These are phyloP conservation scores for Zhuqinia jingwanae DNA, from an alignment of 2,888 invertebrate genomes.

Conservation along the genomic window DNA sequence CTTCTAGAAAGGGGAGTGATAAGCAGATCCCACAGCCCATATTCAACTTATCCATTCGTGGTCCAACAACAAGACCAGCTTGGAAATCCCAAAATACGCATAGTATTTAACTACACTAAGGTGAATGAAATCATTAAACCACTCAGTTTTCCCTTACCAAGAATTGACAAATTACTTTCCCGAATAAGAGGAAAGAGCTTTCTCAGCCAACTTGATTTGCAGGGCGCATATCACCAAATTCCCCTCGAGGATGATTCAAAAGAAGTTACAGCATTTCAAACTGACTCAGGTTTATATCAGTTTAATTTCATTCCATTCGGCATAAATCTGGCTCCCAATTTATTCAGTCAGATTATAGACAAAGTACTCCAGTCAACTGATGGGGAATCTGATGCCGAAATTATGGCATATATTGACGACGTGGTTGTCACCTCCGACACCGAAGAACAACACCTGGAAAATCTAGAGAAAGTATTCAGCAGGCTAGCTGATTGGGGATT, in stretches of 20 bases:
- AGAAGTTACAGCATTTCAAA: neutral
- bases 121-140: neutral
- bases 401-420: no score
- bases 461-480: neutral
- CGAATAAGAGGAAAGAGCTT: neutral
- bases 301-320: slow-evolving; percentile 20
- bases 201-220: neutral
- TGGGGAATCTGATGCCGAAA: no score
- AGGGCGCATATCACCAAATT: neutral
- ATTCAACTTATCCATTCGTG: neutral
- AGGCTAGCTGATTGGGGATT: neutral
- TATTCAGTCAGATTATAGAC: no score
- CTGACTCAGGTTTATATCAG: neutral
- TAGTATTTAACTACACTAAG: neutral
- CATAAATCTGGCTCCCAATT: no score
- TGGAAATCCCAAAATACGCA: neutral
- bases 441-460: neutral
- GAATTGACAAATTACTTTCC: neutral
- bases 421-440: no score
- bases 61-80: neutral
- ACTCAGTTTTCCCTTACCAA: neutral
- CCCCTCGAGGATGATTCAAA: neutral
- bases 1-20: slow-evolving; percentile 5
- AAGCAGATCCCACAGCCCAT: neutral
- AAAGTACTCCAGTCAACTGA: no score